Evolutionary conservation across 2,888 invertebrate genomes (phyloP).

Genomic region (Iselma pallidipennis): DNA sequence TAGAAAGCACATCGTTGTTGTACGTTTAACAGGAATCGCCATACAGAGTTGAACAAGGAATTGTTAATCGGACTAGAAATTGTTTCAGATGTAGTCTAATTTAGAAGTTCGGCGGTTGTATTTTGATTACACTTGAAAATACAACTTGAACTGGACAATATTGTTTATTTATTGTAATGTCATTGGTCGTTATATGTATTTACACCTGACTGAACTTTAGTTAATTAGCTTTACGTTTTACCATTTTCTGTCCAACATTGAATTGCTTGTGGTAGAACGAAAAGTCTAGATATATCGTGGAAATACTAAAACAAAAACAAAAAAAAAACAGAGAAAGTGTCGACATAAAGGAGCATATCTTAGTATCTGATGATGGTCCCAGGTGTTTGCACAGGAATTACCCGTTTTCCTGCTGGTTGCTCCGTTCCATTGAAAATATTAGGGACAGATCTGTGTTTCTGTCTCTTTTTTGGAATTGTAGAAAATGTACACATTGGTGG

Average conservation of each 20-base stretch:
- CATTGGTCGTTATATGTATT: neutral
- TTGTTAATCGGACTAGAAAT: conserved; percentile 21
- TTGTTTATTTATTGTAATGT: too few species aligned
- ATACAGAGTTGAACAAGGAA: conserved; percentile 15
- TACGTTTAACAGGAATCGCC: conserved; percentile 12
- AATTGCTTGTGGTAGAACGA: neutral
- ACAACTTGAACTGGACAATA: too few species aligned
- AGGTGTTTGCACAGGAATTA: neutral
- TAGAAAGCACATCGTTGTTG: conserved; percentile 21
- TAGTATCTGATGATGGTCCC: neutral
- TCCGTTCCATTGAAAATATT: too few species aligned
- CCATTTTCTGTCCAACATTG: neutral
- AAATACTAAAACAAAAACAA: too few species aligned
- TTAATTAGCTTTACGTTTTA: neutral
- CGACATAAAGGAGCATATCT: neutral
- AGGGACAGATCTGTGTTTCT: neutral
- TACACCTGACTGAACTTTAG: neutral
- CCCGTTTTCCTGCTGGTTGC: neutral
- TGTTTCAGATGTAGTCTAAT: conserved; percentile 7
- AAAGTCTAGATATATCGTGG: too few species aligned
- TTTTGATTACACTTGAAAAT: conserved; percentile 1
- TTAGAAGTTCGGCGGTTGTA: conserved; percentile 20
- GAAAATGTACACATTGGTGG: neutral
- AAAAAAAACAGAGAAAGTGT: neutral
- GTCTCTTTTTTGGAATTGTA: neutral